phyloP scores from a whole-genome alignment of 2,888 invertebrate genomes.

The Tanypteryx hageni region DNA sequence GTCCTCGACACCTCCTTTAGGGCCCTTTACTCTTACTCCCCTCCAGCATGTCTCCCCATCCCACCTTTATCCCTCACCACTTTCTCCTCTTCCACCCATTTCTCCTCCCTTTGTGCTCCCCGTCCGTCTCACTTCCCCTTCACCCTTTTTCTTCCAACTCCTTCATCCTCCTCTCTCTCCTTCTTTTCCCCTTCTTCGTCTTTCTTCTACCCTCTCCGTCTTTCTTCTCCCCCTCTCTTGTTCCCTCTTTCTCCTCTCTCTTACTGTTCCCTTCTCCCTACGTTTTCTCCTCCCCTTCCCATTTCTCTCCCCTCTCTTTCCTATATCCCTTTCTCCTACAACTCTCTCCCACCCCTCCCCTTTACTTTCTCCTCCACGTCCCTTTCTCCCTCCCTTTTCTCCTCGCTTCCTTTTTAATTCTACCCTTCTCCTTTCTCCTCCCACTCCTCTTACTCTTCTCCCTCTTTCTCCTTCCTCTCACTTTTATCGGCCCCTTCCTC shows the following conservation, averaged over 20 bases:
- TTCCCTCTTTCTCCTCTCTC: neutral
- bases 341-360: neutral
- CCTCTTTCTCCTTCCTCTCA: too few relatives aligned
- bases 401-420: too few relatives aligned
- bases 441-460: too few relatives aligned
- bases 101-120: neutral
- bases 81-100: neutral
- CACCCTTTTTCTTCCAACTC: neutral
- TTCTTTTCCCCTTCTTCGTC: neutral
- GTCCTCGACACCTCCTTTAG: constrained; percentile 6
- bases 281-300: neutral
- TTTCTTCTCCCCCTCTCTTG: neutral
- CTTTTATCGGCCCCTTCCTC: too few relatives aligned
- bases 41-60: neutral
- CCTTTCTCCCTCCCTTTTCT: neutral
- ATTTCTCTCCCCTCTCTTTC: neutral
- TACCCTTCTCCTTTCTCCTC: too few relatives aligned
- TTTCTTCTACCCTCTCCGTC: neutral
- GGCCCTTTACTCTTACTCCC: neutral
- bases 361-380: neutral
- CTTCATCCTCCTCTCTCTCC: neutral
- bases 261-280: neutral
- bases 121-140: neutral
- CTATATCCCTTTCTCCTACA: neutral
- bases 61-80: neutral